These are phyloP conservation scores for Teleopsis dalmanni DNA, from an alignment of 1,140 invertebrate species.

Conservation along the genomic window DNA sequence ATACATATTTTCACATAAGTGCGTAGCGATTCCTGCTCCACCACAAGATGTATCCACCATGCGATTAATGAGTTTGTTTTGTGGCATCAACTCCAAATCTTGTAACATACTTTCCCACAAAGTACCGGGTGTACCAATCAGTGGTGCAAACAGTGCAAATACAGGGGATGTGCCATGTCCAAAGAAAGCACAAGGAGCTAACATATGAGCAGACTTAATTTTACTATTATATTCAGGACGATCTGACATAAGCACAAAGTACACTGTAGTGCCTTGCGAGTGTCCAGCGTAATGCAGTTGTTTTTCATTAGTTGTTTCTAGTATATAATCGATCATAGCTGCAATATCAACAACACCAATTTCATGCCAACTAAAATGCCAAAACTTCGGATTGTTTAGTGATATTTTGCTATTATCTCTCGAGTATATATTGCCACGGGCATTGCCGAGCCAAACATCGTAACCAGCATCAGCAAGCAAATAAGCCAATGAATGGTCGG, in stretches of 20 bases:
- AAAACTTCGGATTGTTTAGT: constrained; percentile 46
- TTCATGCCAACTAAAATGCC: constrained; percentile 60
- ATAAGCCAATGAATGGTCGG: constrained; percentile 44
- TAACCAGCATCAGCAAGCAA: constrained; percentile 53
- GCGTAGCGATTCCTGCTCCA: constrained; percentile 29
- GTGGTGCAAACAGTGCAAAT: constrained; percentile 1
- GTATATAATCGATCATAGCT: constrained; percentile 50
- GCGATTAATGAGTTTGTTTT: constrained; percentile 22
- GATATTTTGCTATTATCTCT: constrained; percentile 37
- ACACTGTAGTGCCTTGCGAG: constrained; percentile 53
- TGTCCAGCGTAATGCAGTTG: constrained; percentile 56
- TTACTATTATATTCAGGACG: constrained; percentile 55
- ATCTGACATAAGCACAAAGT: constrained; percentile 56
- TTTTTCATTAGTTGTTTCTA: constrained; percentile 43
- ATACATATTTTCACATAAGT: constrained; percentile 30
- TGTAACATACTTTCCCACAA: constrained; percentile 34
- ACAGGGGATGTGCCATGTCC: constrained; percentile 10
- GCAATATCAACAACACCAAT: constrained; percentile 52
- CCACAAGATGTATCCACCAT: constrained; percentile 42
- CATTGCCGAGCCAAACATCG: constrained; percentile 59
- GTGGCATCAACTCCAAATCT: constrained; percentile 29
- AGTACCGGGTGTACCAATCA: constrained; percentile 14
- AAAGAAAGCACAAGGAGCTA: constrained; percentile 54
- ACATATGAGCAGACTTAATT: constrained; percentile 46
- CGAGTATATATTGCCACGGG: constrained; percentile 43